These are phyloP conservation scores for Hermaeophaga mercurialis DNA, from an alignment of 2,888 invertebrate genomes.

Conservation along the genomic window DNA sequence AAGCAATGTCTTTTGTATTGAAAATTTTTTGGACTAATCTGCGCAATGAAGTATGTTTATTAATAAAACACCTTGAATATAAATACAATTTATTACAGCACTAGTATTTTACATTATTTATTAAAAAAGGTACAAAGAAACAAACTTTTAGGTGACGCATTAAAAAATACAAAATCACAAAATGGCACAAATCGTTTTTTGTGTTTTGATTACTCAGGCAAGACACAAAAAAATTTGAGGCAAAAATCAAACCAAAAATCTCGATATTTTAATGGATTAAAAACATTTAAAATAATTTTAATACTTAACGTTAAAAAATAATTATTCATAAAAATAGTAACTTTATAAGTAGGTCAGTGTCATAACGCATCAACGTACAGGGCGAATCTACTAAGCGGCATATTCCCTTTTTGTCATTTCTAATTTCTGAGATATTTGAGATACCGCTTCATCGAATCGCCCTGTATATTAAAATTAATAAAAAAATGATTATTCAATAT, in stretches of 20 bases:
- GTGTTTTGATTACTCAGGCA: conserved; percentile 19
- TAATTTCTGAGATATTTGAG: too few relatives aligned
- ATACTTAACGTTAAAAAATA: too few relatives aligned
- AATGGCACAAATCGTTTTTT: conserved; percentile 24
- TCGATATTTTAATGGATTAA: not conserved
- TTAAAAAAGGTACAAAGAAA: conserved; percentile 26
- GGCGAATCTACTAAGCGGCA: too few relatives aligned
- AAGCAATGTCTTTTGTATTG: too few relatives aligned
- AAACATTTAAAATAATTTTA: conserved; percentile 6
- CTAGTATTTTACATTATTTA: conserved; percentile 43
- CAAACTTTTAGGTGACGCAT: conserved; percentile 25
- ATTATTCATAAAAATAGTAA: conserved; percentile 26
- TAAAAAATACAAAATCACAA: conserved; percentile 25
- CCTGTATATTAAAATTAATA: too few relatives aligned
- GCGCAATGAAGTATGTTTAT: too few relatives aligned
- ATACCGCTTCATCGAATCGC: too few relatives aligned
- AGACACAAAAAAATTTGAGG: conserved; percentile 6
- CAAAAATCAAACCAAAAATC: conserved; percentile 4
- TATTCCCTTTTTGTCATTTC: too few relatives aligned
- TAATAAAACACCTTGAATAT: too few relatives aligned
- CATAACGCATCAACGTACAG: too few relatives aligned
- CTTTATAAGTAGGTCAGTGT: conserved; percentile 30
- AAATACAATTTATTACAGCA: conserved; percentile 46
- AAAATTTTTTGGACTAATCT: too few relatives aligned
- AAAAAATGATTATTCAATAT: conserved; percentile 22